Base-by-base conservation (phyloP, 2,888 invertebrate genomes). In the Lasioglossum calceatum region DNA sequence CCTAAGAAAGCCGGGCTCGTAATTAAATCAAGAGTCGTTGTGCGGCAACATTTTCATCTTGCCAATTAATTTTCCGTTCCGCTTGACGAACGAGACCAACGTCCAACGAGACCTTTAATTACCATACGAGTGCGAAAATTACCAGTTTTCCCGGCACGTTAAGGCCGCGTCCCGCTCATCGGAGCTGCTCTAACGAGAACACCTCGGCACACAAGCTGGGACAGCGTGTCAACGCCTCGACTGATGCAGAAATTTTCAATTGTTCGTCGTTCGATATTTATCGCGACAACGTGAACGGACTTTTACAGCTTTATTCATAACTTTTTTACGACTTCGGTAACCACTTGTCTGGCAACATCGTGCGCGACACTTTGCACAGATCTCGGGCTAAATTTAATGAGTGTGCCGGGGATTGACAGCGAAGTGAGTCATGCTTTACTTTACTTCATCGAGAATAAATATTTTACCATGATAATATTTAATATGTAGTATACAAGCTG, bases 51-150 rank as follows among this genome's bases (percentile, higher is more conserved):
- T 84, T 84, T 81, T 67, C 84, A 84, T 82, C 82, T 82, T 39
- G 47, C 84, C 84, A 84, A 84, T 84, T 77, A 84, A 84, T 84
- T 82, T 74, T 74, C 54, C 82, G 67, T 77, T 82, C 54, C 77
- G 72, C 76, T 81, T 72, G 81, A 84, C 81, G 81, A 81, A 72
- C 81, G 81, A 64, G 61, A 32, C 61, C 64, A 16, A 64, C 64
- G 77, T 27, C 36, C 77, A 7, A 64, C 77, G 72, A 54, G 73
- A 44, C 14, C 32, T 67, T 84, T 84, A 82, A 84, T 84, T 84
- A 82, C 79, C 79, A 54, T 36, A 58, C 84, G 73, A 72, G 61
- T 42, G 73, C 67, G 73, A 77, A 74, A 85, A 85, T 81, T 85
- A 64, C 73, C 64, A 72, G 71, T 84, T 76, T 54, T 54, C 71